Conservation (phyloP, 2,797 vertebrate genomes). For the Mareca strepera region DNA sequence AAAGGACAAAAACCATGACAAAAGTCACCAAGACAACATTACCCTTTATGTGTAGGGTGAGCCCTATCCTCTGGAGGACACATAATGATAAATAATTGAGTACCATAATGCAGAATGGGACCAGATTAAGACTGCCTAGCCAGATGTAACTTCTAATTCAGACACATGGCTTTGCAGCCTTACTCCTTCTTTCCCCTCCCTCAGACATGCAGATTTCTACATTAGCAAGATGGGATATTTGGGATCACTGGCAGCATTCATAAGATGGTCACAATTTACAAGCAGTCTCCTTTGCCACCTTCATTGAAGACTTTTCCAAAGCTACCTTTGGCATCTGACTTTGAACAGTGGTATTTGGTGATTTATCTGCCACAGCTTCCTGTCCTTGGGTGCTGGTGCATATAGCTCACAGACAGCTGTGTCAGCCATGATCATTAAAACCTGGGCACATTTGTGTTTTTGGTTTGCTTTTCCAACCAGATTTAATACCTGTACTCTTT, state of each 20-base stretch:
- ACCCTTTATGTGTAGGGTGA: not conserved
- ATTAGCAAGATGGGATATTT: not conserved
- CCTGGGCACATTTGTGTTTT: accelerated
- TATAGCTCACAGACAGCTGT: not conserved
- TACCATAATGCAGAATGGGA: not conserved
- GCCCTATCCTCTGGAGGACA: not conserved
- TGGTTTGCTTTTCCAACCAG: not conserved
- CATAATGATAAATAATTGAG: not conserved
- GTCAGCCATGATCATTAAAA: not conserved
- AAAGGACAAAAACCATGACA: not conserved
- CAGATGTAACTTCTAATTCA: not conserved
- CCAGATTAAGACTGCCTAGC: not conserved
- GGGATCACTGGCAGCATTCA: not conserved
- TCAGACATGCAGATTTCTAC: not conserved
- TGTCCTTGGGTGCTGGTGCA: not conserved
- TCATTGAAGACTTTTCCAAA: not conserved
- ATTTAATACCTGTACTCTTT: not conserved
- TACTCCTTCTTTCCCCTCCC: not conserved
- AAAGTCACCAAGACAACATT: not conserved
- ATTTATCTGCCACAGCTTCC: not conserved
- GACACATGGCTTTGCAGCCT: not conserved
- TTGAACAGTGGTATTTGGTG: not conserved
- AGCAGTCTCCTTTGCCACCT: not conserved
- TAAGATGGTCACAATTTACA: not conserved
- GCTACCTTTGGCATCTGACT: not conserved